Evolutionary conservation across 2,888 invertebrate genomes (phyloP), one percentile per base, ranked within the genome.

Genomic region (Drosophila anomalata): DNA sequence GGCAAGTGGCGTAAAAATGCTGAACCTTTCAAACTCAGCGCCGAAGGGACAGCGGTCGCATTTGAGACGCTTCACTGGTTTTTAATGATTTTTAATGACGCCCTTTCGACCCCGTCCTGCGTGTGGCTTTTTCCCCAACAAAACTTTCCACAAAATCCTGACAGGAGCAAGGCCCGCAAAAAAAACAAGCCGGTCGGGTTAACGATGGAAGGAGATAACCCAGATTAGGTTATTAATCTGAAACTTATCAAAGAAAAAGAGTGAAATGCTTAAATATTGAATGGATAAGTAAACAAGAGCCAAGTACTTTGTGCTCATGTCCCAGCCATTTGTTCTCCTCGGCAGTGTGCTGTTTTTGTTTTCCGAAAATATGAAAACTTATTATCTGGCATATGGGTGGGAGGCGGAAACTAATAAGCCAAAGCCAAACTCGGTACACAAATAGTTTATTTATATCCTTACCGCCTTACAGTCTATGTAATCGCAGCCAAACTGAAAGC

Each of bases 81-180:
- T 79, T 85, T 81, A 77, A 83, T 87, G 83, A 81, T 79, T 83
- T 87, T 79, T 76, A 83, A 84, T 83, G 81, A 77, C 56, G 57
- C 58, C 59, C 56, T 17, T 52, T 50, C 42, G 44, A 11, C 59
- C 44, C 47, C 33, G 3, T 17, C 26, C 3, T 42, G 41, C n/a
- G 14, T 42, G 9, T 20, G 42, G 42, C 14, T 41, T 41, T 41
- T 17, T 17, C 8, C 8, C 29, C 41, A 7, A 6, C n/a, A 41
- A 29, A 22, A 31, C 2, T 46, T 24, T 2, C 46, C 46, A 33
- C 39, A 12, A 41, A 55, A 53, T 20, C 29, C 39, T 9, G 8
- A 14, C 51, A 14, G 26, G 29, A 7, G 9, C 46, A 14, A 22
- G 11, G 6, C 20, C 6, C 14, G 44, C 46, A 24, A 5, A 24